Evolutionary conservation across 2,797 vertebrate genomes (phyloP), one percentile per base, ranked within the genome.

Genomic region (Apogon talboti): DNA sequence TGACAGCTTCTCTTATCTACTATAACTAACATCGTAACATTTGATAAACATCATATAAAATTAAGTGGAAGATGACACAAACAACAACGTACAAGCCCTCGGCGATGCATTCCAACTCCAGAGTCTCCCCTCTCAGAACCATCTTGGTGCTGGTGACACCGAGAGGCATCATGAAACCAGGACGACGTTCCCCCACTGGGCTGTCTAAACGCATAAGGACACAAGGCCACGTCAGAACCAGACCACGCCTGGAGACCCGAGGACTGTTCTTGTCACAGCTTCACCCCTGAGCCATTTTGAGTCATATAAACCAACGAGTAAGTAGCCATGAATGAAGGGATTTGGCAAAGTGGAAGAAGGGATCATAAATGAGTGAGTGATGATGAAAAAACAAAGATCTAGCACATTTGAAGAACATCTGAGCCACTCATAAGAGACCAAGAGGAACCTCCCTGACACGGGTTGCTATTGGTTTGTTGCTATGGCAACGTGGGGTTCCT

Each of bases 81-180:
- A 24, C 43, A 24, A 16, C 16, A 15, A 14, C 96, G 96, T 89
- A 99, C 98, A 99, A 83, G 87, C 97, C 97, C 72, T 97, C 96
- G n/a, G 97, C 96, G 0, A 99, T 95, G 91, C 98, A 99, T 65
- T 99, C 96, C 74, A 99, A 88, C 44, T 95, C 91, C 71, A 99
- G 94, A 40, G 93, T 92, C 57, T 96, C 94, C 85, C 96, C 97
- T 89, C 93, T 94, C 72, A 99, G 89, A 54, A 96, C 97, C 81
- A 95, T 96, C 79, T 95, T 92, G 84, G 87, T 94, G 91, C 97
- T 99, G 78, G 87, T 88, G 43, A 82, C 49, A 18, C 95, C 96
- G 21, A 86, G 66, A 56, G 98, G 97, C 57, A 90, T 85, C 89
- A 98, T 92, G 90, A 99, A 95, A 54, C 82, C 79, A 16, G 98